A percentile compares a stretch with the other conserved stretches of the same genome.
Evolutionary conservation across 1,140 invertebrate species (phyloP).

Genomic region (Chrysoperla carnea): DNA sequence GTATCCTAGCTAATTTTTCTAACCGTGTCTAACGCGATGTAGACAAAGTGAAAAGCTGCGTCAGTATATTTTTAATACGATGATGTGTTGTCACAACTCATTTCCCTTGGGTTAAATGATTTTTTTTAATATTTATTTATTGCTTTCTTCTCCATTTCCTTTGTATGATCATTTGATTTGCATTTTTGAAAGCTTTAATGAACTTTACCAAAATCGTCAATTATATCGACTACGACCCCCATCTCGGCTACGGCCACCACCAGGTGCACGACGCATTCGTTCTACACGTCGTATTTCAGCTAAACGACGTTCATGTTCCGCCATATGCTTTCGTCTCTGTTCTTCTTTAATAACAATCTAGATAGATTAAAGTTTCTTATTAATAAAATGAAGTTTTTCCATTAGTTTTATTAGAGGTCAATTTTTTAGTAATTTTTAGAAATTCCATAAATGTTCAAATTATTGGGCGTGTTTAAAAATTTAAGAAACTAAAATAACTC

Average conservation of each 20-base stretch:
- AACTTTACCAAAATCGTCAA: no score
- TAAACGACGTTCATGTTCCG: slow-evolving; percentile 59
- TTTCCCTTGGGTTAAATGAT: no score
- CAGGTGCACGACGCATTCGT: slow-evolving; percentile 11
- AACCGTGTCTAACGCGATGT: slow-evolving; percentile 8
- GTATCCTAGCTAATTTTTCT: slow-evolving; percentile 20
- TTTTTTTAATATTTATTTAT: no score
- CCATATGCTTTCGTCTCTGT: slow-evolving; percentile 66
- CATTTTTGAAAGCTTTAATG: no score
- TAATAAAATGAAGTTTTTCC: neutral
- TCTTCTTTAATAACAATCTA: slow-evolving; percentile 78
- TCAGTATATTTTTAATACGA: neutral
- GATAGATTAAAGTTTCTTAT: slow-evolving; percentile 8
- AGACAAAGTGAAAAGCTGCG: neutral
- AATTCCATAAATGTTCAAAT: no score
- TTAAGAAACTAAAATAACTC: no score
- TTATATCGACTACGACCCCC: no score
- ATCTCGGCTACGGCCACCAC: slow-evolving; percentile 4
- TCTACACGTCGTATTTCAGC: slow-evolving; percentile 44
- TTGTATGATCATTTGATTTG: no score
- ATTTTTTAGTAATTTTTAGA: no score
- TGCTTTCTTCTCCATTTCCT: no score
- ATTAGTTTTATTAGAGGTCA: neutral
- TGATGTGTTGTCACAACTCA: no score
- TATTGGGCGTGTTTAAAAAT: slow-evolving; percentile 2